Conservation (phyloP, 2,888 invertebrate species). For the Eupithecia dodoneata region DNA sequence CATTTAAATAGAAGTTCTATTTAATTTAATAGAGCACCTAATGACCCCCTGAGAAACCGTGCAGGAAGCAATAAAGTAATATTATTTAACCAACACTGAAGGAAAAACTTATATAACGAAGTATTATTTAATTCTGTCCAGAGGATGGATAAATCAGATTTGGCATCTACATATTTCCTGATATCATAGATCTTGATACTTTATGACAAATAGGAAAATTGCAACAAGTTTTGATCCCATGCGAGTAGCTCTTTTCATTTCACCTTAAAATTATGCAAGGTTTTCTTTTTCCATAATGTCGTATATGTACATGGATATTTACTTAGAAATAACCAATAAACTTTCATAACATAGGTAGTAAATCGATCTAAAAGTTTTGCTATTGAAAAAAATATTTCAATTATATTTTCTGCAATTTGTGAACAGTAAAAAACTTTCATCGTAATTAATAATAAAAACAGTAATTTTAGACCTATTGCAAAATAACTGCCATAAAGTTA, state of each 20-base stretch:
- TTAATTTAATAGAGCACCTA: not conserved
- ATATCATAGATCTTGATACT: conserved; percentile 3
- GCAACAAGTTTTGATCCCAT: not conserved
- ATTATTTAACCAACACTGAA: conserved; percentile 5
- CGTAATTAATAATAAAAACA: not conserved
- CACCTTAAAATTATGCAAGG: not conserved
- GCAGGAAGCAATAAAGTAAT: conserved; percentile 9
- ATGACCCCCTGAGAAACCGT: not conserved
- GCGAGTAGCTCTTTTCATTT: not conserved
- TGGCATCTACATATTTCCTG: conserved; percentile 13
- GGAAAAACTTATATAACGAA: conserved; percentile 9
- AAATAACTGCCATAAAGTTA: conserved; percentile 1
- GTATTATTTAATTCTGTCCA: conserved; percentile 5
- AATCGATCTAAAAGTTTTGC: not conserved
- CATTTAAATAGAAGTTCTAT: not conserved
- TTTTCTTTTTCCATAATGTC: not conserved
- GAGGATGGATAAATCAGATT: conserved; percentile 15
- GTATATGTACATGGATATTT: not conserved
- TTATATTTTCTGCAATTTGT: not conserved
- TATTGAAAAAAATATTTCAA: not conserved
- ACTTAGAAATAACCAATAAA: not conserved
- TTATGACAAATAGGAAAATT: not conserved
- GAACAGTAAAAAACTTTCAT: not conserved
- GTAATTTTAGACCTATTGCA: not conserved
- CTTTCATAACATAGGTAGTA: not conserved